These are phyloP conservation scores for Conistra vaccinii DNA, from an alignment of 2,888 invertebrate species.

Conservation along the genomic window DNA sequence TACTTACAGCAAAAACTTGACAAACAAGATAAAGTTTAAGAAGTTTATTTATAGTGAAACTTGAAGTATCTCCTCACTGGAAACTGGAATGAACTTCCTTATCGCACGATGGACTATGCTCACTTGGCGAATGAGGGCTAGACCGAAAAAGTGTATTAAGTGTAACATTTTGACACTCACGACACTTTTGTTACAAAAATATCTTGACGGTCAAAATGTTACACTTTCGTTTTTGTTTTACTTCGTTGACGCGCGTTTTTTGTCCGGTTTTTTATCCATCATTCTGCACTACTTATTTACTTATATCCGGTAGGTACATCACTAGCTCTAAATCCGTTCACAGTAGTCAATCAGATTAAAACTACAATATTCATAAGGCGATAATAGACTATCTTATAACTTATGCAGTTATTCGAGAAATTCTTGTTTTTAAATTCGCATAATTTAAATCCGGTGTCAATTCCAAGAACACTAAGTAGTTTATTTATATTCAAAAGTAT, in stretches of 20 bases:
- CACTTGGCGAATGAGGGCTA: too few relatives aligned
- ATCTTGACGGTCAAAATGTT: too few relatives aligned
- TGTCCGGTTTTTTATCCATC: not conserved
- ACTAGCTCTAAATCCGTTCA: not conserved
- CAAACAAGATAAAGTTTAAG: too few relatives aligned
- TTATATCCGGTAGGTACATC: not conserved
- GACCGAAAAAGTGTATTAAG: too few relatives aligned
- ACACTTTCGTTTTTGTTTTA: too few relatives aligned
- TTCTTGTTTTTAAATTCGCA: not conserved
- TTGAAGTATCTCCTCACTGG: too few relatives aligned
- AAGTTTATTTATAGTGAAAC: too few relatives aligned
- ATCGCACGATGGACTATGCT: too few relatives aligned
- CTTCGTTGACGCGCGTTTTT: not conserved
- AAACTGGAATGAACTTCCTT: too few relatives aligned
- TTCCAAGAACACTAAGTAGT: not conserved
- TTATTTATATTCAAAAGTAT: not conserved
- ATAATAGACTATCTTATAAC: slow-evolving; percentile 29
- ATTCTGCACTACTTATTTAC: not conserved
- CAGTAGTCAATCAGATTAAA: not conserved
- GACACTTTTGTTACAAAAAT: too few relatives aligned
- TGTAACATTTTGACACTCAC: too few relatives aligned
- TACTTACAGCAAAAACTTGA: too few relatives aligned
- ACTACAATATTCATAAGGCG: slow-evolving; percentile 25
- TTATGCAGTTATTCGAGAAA: slow-evolving; percentile 20
- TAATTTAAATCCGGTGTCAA: slow-evolving; percentile 15